These are phyloP conservation scores for Tarsius wallacei DNA, from an alignment of 2,797 vertebrate species.

Conservation along the genomic window DNA sequence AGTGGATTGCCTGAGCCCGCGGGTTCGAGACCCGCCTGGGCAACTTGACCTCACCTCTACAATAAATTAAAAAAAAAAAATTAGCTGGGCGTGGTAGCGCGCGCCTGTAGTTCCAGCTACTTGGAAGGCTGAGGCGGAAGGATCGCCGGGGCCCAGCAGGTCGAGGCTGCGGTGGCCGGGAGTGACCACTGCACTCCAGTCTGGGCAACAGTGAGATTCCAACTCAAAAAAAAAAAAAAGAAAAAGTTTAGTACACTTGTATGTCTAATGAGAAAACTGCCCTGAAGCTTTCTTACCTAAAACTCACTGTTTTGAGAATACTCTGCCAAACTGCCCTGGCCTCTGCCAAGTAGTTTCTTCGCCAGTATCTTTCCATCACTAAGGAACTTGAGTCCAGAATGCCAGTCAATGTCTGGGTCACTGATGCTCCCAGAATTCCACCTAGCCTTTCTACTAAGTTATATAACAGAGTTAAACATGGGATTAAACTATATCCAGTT, in stretches of 20 bases:
- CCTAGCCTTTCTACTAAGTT: not conserved
- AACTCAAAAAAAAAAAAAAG: too few relatives aligned
- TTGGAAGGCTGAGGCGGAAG: too few relatives aligned
- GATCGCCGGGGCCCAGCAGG: too few relatives aligned
- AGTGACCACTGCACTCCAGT: too few relatives aligned
- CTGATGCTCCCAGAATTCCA: not conserved
- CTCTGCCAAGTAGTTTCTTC: not conserved
- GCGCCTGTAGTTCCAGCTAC: too few relatives aligned
- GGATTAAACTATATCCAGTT: not conserved
- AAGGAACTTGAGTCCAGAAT: slow-evolving; percentile 8
- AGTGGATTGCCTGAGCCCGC: too few relatives aligned
- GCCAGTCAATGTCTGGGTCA: not conserved
- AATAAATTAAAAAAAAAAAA: too few relatives aligned
- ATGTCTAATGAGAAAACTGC: not conserved
- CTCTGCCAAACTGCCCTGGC: not conserved
- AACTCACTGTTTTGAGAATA: not conserved
- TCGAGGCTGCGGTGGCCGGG: too few relatives aligned
- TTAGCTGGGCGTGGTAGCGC: too few relatives aligned
- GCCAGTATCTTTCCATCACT: not conserved
- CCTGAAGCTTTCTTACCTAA: not conserved
- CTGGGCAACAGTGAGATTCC: too few relatives aligned
- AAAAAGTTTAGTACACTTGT: not conserved
- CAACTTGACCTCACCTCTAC: too few relatives aligned
- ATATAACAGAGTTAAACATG: not conserved
- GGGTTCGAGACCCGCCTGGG: too few relatives aligned